Evolutionary conservation across 2,797 vertebrate genomes (phyloP), one percentile per base, ranked within the genome.

Genomic region (Urosaurus nigricauda): DNA sequence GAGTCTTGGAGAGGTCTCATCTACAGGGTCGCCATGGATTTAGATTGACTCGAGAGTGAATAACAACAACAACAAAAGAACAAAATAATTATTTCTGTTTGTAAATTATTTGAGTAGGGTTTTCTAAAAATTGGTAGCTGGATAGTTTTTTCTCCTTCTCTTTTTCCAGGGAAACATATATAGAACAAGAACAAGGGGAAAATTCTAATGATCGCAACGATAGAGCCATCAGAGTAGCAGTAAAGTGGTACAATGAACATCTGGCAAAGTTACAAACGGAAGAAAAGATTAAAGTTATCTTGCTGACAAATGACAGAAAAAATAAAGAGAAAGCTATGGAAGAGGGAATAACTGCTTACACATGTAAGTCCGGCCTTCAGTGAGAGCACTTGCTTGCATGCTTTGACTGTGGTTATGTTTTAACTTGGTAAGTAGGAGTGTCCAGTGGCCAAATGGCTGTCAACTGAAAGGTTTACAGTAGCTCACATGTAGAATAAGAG

Each of bases 151-250:
- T 86, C 88, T 32, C 11, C 37, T 17, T 1, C 37, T 35, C 88
- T 83, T 11, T 53, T 4, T 91, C 71, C 95, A 99, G 99, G 94
- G 98, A 99, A 89, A 99, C 99, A 0, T 99, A 98, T 8, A 92
- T 99, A 90, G 98, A 98, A 79, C 98, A 98, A 68, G 95, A 98
- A 79, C 97, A 97, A 63, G 99, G 98, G 70, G 99, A 99, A 96
- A 98, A 96, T 86, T 95, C 98, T 51, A 99, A 99, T 56, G 99
- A 99, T 94, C 97, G 98, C 2, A 99, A 99, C 5, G 99, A 99
- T 92, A 97, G 99, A 91, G 98, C 99, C 29, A 99, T 99, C 93
- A 98, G 99, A 4, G 96, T 98, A 73, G 97, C 98, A 1, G 97
- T 97, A 53, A 98, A 97, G 88, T 99, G 99, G 99, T 99, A 99